Evolutionary conservation across 2,113 vertebrate genomes (phyloP).

Genomic region (Acrocephalus kingi): DNA sequence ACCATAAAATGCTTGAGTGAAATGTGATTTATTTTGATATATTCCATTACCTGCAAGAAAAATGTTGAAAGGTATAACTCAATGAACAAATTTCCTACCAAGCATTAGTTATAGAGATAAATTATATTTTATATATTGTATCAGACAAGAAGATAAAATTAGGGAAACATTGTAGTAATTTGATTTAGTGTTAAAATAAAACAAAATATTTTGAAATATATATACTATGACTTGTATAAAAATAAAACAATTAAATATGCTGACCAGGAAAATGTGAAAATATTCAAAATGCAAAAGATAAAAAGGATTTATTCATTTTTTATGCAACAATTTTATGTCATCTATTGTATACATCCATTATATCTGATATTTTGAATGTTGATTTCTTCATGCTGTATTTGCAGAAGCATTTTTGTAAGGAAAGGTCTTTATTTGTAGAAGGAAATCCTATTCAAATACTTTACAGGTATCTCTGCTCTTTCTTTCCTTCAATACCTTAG

Average conservation of each 20-base stretch:
- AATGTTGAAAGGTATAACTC: constrained; percentile 32
- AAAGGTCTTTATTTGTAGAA: background rate
- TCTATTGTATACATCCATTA: background rate
- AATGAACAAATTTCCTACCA: background rate
- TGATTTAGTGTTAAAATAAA: background rate
- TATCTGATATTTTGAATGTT: background rate
- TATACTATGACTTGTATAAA: background rate
- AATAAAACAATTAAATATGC: background rate
- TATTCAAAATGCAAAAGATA: background rate
- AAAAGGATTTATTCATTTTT: background rate
- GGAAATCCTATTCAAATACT: background rate
- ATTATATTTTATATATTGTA: constrained; percentile 34
- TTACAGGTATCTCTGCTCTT: background rate
- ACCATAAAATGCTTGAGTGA: background rate
- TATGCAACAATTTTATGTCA: background rate
- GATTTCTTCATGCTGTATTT: background rate
- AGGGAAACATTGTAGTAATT: background rate
- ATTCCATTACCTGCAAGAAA: constrained; percentile 25
- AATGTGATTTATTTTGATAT: constrained; percentile 57
- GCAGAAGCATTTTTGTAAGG: background rate
- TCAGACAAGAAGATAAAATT: constrained; percentile 44
- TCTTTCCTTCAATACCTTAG: background rate
- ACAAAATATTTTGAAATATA: background rate
- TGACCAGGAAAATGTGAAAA: background rate
- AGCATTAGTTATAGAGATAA: constrained; percentile 19